Conservation (phyloP, 2,888 invertebrate species). For the Endotricha flammealis region DNA sequence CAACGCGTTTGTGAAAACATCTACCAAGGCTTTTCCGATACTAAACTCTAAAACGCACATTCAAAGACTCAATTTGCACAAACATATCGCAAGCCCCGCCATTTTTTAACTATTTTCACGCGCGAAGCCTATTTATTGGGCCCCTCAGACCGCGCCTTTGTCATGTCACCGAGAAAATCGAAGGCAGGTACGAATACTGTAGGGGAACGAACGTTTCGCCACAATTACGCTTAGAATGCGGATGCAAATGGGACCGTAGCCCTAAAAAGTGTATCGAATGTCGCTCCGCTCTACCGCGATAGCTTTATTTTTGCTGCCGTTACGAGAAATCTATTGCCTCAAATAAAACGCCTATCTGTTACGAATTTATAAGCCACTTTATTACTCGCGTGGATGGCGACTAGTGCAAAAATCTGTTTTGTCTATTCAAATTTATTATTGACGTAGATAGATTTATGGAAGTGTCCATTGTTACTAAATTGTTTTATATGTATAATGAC, state of each 20-base stretch:
- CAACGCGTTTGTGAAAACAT: slow-evolving; percentile 24
- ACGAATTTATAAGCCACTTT: slow-evolving; percentile 61
- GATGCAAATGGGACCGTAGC: slow-evolving; percentile 70
- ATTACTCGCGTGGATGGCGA: slow-evolving; percentile 42
- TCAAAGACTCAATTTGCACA: slow-evolving; percentile 40
- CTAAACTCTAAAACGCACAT: slow-evolving; percentile 33
- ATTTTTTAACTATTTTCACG: slow-evolving; percentile 71
- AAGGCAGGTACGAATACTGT: slow-evolving; percentile 61
- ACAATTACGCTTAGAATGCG: slow-evolving; percentile 69
- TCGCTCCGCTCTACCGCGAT: slow-evolving; percentile 47
- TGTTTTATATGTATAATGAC: no score
- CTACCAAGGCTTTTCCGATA: slow-evolving; percentile 24
- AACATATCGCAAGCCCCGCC: slow-evolving; percentile 31
- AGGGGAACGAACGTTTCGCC: slow-evolving; percentile 57
- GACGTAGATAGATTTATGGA: no score
- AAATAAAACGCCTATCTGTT: slow-evolving; percentile 69
- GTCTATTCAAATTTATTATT: slow-evolving; percentile 3
- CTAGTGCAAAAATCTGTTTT: slow-evolving; percentile 29
- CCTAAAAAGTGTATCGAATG: slow-evolving; percentile 62
- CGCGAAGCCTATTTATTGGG: slow-evolving; percentile 65
- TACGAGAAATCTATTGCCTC: slow-evolving; percentile 68
- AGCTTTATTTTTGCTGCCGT: slow-evolving; percentile 69
- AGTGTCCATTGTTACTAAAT: no score
- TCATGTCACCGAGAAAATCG: slow-evolving; percentile 70
- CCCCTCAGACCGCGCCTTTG: slow-evolving; percentile 74